A percentile compares a stretch with the other conserved stretches of the same genome.
Conservation (phyloP, 2,113 vertebrate species). For the Thunnus maccoyii region DNA sequence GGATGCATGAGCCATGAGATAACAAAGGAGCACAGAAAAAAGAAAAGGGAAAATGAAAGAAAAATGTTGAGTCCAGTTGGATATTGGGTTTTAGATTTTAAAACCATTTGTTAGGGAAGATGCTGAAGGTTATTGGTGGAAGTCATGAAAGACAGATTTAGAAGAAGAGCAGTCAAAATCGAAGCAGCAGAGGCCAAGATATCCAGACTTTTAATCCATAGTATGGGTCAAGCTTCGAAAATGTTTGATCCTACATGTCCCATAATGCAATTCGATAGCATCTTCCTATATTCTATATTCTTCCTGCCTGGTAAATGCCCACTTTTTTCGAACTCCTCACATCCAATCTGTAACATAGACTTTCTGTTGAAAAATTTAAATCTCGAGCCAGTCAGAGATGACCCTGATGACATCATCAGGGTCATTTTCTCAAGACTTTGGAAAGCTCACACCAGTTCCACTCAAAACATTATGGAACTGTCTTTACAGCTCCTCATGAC, state of each 20-base stretch:
- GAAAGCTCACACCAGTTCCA: no score
- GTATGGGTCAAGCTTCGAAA: not conserved
- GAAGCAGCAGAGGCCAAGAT: not conserved
- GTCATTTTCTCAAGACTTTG: no score
- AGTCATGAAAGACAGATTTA: not conserved
- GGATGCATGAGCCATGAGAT: conserved; percentile 20
- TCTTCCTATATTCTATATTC: not conserved
- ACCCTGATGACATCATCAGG: no score
- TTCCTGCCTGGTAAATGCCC: not conserved
- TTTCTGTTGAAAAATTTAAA: no score
- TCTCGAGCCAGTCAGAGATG: no score
- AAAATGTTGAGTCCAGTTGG: conserved; percentile 18
- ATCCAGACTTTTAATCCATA: not conserved
- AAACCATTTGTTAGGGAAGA: conserved; percentile 40
- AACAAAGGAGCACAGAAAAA: conserved; percentile 15
- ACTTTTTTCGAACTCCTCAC: no score
- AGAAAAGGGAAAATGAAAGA: conserved; percentile 3
- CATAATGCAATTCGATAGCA: not conserved
- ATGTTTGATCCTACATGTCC: not conserved
- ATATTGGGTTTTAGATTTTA: conserved; percentile 61
- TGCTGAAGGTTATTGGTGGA: conserved; percentile 35
- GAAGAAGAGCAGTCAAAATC: not conserved
- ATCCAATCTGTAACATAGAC: no score
- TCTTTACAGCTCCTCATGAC: no score
- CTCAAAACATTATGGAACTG: no score